A percentile compares a stretch with the other conserved stretches of the same genome.
phyloP scores from a whole-genome alignment of 2,888 invertebrate species.

The Apomyelois bistriatella region DNA sequence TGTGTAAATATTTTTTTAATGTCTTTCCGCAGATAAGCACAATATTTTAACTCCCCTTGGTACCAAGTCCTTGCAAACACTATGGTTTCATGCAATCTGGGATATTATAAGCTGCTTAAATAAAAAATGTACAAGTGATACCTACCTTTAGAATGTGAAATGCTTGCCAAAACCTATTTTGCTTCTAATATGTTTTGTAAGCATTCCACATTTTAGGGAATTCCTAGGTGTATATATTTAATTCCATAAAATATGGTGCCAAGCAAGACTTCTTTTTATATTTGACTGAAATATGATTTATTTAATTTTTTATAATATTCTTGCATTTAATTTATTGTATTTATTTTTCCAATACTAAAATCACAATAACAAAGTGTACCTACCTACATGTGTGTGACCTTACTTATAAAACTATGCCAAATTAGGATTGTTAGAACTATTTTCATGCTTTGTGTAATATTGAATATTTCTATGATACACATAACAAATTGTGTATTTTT shows the following conservation, averaged over 20 bases:
- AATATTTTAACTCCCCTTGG: too few species aligned
- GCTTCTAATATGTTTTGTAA: too few species aligned
- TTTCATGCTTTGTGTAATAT: constrained; percentile 29
- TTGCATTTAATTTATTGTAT: constrained; percentile 13
- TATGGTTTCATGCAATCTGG: too few species aligned
- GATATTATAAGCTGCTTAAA: too few species aligned
- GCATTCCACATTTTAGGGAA: too few species aligned
- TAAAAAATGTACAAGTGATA: too few species aligned
- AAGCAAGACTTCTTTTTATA: background rate
- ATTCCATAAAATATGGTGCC: background rate
- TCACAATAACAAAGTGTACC: background rate
- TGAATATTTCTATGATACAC: constrained; percentile 29
- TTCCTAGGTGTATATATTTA: too few species aligned
- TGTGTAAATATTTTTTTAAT: too few species aligned
- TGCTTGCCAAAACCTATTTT: too few species aligned
- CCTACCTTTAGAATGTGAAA: too few species aligned
- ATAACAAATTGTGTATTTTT: background rate
- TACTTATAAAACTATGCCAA: constrained; percentile 15
- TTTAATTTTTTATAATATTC: background rate
- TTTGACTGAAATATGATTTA: background rate
- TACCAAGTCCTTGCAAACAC: too few species aligned
- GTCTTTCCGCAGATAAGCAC: too few species aligned
- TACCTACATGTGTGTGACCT: background rate
- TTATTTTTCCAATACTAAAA: constrained; percentile 6
- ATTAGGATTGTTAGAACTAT: constrained; percentile 25